A percentile compares a stretch with the other conserved stretches of the same genome.
Evolutionary conservation across 2,113 vertebrate genomes (phyloP).

Genomic region (Lepus americanus): DNA sequence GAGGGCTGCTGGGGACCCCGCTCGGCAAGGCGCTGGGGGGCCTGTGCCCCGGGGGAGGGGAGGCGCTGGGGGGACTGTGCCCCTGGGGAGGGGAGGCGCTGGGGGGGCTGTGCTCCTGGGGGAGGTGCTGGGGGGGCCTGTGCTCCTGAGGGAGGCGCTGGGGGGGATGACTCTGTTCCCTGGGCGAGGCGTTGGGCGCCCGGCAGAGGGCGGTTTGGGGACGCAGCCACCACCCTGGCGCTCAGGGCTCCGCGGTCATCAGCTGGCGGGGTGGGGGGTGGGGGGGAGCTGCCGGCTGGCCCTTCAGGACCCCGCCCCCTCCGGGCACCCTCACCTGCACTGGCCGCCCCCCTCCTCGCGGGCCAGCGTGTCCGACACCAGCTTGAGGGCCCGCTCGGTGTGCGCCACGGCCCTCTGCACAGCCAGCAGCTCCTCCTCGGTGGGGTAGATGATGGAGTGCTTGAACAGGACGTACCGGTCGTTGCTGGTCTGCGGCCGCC

Average conservation of each 20-base stretch:
- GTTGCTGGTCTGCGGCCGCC: slow-evolving; percentile 87
- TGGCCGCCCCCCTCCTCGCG: neutral
- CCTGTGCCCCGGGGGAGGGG: no score
- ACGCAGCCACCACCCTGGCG: no score
- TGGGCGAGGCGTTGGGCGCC: no score
- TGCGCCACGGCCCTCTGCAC: slow-evolving; percentile 91
- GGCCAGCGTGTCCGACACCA: slow-evolving; percentile 90
- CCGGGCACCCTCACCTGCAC: slow-evolving; percentile 39
- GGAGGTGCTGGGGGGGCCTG: no score
- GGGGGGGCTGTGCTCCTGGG: no score
- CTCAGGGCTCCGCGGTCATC: neutral
- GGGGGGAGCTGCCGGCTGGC: neutral
- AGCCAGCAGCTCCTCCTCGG: slow-evolving; percentile 91
- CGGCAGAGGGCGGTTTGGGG: no score
- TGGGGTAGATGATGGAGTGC: slow-evolving; percentile 91
- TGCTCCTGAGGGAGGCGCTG: no score
- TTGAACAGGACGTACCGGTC: slow-evolving; percentile 92
- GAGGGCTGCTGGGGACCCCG: neutral
- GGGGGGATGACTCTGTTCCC: neutral
- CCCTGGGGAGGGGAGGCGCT: no score
- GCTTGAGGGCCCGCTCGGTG: slow-evolving; percentile 89
- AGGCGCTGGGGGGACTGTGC: no score
- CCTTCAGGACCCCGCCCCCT: neutral
- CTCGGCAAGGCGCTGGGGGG: no score
- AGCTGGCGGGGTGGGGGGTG: neutral